These are phyloP conservation scores for Scylla paramamosain DNA, from an alignment of 1,140 invertebrate species.

Conservation along the genomic window DNA sequence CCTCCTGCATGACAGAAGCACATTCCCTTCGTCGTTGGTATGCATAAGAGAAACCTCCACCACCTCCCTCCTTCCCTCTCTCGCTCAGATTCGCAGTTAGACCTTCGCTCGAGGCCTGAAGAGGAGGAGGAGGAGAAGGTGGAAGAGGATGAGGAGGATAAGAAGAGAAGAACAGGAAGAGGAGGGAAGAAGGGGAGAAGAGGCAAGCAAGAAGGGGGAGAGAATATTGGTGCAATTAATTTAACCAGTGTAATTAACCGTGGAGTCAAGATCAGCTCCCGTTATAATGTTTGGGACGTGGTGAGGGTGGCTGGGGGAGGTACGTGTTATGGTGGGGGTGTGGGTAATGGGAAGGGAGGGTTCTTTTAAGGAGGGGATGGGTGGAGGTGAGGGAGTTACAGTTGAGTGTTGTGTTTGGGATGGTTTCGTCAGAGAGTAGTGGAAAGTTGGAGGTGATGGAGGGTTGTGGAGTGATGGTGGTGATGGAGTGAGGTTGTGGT, in stretches of 20 bases:
- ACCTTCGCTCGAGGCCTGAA: neutral
- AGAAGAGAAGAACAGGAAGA: neutral
- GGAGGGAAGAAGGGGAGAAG: neutral
- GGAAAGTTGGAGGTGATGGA: neutral
- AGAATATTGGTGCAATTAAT: conserved; percentile 38
- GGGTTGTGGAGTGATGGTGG: neutral
- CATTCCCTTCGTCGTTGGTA: conserved; percentile 17
- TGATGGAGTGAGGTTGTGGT: neutral
- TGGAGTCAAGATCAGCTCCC: neutral
- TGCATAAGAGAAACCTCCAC: conserved; percentile 1
- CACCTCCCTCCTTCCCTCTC: neutral
- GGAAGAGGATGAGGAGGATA: neutral
- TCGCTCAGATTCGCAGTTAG: conserved; percentile 25
- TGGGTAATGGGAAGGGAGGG: neutral
- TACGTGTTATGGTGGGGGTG: neutral
- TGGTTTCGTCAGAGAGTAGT: neutral
- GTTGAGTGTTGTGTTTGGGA: neutral
- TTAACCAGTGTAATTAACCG: conserved; percentile 13
- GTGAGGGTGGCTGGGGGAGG: neutral
- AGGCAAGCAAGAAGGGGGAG: neutral
- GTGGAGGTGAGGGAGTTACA: neutral
- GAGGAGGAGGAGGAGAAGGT: too few relatives aligned
- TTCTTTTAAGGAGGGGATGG: neutral
- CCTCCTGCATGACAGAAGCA: neutral
- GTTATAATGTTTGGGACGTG: neutral